Percentiles rank a stretch among this genome's conserved stretches.
Evolutionary conservation across 1,140 invertebrate species (phyloP).

Genomic region (Vanessa tameamea): DNA sequence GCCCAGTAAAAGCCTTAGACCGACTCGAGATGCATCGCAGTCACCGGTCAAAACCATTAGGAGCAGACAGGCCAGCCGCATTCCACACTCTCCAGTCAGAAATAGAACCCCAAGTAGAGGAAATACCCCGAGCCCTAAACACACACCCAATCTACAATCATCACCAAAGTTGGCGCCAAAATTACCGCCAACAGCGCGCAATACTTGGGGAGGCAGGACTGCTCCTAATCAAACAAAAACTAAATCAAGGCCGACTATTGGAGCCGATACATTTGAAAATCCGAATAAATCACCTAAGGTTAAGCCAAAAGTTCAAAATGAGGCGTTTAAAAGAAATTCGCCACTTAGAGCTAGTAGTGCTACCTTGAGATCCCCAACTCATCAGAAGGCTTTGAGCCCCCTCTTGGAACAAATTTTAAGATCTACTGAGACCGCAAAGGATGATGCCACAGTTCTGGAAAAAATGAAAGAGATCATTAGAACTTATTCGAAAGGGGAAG

Average conservation of each 20-base stretch:
- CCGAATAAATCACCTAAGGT: constrained; percentile 78
- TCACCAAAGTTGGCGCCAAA: constrained; percentile 72
- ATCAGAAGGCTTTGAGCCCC: constrained; percentile 81
- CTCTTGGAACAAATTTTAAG: constrained; percentile 86
- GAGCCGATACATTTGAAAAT: constrained; percentile 85
- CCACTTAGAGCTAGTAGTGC: constrained; percentile 84
- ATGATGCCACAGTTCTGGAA: constrained; percentile 85
- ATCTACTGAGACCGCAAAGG: constrained; percentile 85
- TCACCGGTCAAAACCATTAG: constrained; percentile 66
- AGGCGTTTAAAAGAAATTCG: constrained; percentile 83
- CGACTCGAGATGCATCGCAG: constrained; percentile 52
- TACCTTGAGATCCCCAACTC: constrained; percentile 82
- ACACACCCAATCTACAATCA: constrained; percentile 58
- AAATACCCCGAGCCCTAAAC: constrained; percentile 74
- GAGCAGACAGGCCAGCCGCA: constrained; percentile 62
- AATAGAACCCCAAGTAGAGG: constrained; percentile 74
- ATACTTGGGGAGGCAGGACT: constrained; percentile 86
- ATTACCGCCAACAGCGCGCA: constrained; percentile 77
- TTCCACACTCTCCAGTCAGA: constrained; percentile 71
- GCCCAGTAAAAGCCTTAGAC: constrained; percentile 74
- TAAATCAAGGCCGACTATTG: constrained; percentile 82
- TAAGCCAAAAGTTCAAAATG: constrained; percentile 61
- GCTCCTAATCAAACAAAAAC: constrained; percentile 65
- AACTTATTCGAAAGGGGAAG: constrained; percentile 82
- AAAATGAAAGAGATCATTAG: constrained; percentile 87